Evolutionary conservation across 92 coral and sea anemone genomes (phyloP).

Genomic region (Diadumene lineata): DNA sequence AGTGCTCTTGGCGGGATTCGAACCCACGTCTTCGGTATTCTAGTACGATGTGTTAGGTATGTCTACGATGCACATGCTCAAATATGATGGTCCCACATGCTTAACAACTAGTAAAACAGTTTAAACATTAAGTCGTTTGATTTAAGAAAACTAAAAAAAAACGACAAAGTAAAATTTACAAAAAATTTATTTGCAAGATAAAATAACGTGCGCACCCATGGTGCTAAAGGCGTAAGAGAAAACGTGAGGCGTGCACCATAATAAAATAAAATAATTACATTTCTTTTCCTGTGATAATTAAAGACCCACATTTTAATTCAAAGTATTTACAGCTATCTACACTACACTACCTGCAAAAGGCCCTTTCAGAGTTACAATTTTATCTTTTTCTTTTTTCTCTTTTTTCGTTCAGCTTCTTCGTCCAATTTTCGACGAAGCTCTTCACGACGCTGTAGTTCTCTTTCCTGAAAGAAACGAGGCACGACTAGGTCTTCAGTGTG

Average conservation of each 20-base stretch:
- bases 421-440: constrained; percentile 76
- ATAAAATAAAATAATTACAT: too few relatives aligned
- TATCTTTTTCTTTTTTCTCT: constrained; percentile 77
- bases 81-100: neutral
- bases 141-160: too few relatives aligned
- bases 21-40: too few relatives aligned
- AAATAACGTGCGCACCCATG: too few relatives aligned
- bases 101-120: neutral
- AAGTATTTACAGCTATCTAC: neutral
- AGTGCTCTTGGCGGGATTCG: too few relatives aligned
- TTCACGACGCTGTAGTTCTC: constrained; percentile 87
- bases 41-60: neutral
- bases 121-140: too few relatives aligned
- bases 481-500: neutral
- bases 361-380: constrained; percentile 44
- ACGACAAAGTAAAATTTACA: too few relatives aligned
- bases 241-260: too few relatives aligned
- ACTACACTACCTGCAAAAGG: neutral
- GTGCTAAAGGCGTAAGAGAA: too few relatives aligned
- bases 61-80: neutral
- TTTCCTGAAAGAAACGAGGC: constrained; percentile 51
- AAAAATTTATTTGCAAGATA: too few relatives aligned
- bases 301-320: neutral
- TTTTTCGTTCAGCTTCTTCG: constrained; percentile 81
- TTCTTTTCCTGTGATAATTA: too few relatives aligned